phyloP scores from a whole-genome alignment of 2,797 vertebrate genomes.

The Typhlichthys subterraneus region DNA sequence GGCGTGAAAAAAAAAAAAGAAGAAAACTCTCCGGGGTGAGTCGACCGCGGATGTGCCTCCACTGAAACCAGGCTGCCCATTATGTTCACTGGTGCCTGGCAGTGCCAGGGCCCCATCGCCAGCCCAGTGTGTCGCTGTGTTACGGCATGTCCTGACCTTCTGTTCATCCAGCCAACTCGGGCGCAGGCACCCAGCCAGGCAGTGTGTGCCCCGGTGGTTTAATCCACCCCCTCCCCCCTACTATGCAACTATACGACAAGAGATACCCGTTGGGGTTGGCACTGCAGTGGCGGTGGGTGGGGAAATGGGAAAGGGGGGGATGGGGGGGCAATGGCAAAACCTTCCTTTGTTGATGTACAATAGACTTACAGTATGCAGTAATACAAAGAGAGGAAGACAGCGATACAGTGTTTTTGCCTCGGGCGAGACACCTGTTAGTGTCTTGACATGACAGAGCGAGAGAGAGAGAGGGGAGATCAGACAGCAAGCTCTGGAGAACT shows the following conservation, averaged over 20 bases:
- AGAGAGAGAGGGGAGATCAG: conserved; percentile 59
- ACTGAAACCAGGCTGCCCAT: conserved; percentile 16
- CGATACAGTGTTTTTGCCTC: conserved; percentile 61
- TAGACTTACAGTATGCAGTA: conserved; percentile 42
- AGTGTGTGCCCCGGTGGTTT: conserved; percentile 40
- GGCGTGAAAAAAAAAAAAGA: conserved; percentile 2
- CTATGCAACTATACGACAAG: conserved; percentile 46
- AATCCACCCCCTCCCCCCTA: conserved; percentile 45
- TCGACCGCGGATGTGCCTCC: conserved; percentile 20
- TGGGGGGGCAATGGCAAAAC: conserved; percentile 19
- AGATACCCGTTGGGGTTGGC: conserved; percentile 35
- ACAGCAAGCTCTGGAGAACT: conserved; percentile 61
- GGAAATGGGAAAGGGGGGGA: no score
- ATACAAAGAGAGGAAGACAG: conserved; percentile 50
- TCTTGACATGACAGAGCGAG: conserved; percentile 62
- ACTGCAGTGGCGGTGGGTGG: conserved; percentile 3
- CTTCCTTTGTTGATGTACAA: conserved; percentile 23
- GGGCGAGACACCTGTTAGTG: conserved; percentile 73
- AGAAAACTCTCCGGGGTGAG: conserved; percentile 9
- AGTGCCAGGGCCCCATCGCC: conserved; percentile 32
- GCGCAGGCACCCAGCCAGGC: conserved; percentile 39
- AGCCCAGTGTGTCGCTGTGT: conserved; percentile 48
- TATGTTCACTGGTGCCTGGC: conserved; percentile 8
- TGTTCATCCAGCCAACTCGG: conserved; percentile 56
- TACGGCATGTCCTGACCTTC: conserved; percentile 65